A percentile compares a stretch with the other conserved stretches of the same genome.
Evolutionary conservation across 2,797 vertebrate species (phyloP).

Genomic region (Cichlasoma orientale): DNA sequence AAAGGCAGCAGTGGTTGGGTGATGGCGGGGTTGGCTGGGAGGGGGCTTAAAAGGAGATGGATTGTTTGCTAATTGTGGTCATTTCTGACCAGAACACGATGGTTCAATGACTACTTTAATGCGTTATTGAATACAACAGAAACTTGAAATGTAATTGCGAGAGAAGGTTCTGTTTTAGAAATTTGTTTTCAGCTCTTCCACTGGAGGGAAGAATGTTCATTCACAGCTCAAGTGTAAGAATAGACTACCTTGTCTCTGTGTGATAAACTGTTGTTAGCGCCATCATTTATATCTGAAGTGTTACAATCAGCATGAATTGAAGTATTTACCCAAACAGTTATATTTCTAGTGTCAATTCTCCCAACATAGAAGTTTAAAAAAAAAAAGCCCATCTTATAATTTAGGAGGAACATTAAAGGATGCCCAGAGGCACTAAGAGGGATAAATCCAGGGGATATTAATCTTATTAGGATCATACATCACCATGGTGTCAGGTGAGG

Average conservation of each 20-base stretch:
- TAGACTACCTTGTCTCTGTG: constrained; percentile 25
- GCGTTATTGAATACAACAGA: constrained; percentile 72
- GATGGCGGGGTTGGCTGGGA: constrained; percentile 58
- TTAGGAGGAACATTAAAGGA: constrained; percentile 68
- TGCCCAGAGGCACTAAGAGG: constrained; percentile 71
- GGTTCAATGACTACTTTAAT: constrained; percentile 90
- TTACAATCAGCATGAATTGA: constrained; percentile 21
- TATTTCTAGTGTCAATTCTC: constrained; percentile 31
- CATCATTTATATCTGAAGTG: constrained; percentile 31
- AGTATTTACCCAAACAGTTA: constrained; percentile 29
- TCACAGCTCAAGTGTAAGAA: constrained; percentile 63
- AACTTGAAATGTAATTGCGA: constrained; percentile 66
- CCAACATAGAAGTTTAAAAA: constrained; percentile 37
- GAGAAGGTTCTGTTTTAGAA: constrained; percentile 55
- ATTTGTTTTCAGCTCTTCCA: constrained; percentile 43
- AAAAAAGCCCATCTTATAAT: constrained; percentile 46
- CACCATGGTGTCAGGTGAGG: constrained; percentile 93
- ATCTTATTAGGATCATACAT: constrained; percentile 97
- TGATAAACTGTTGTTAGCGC: constrained; percentile 28
- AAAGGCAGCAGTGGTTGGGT: constrained; percentile 51
- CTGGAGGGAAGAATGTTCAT: constrained; percentile 45
- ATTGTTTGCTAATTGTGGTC: constrained; percentile 96
- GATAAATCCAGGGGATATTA: constrained; percentile 84
- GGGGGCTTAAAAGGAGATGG: constrained; percentile 85
- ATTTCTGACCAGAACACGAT: constrained; percentile 89